A percentile compares a stretch with the other conserved stretches of the same genome.
Conservation (phyloP, 1,140 invertebrate species). For the Megalopta genalis region DNA sequence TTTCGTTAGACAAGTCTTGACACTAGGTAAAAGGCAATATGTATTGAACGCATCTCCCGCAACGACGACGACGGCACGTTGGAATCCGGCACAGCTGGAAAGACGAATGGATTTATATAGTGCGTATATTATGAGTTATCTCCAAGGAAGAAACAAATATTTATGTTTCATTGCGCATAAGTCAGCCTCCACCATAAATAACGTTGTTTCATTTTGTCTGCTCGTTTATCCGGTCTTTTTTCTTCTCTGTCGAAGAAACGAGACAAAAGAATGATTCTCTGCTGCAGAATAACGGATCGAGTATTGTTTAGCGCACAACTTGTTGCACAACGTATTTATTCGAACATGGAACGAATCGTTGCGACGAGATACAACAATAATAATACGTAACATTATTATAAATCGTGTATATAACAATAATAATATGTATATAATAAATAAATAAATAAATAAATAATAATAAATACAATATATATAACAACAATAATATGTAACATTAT, state of each 20-base stretch:
- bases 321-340: background rate
- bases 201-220: constrained; percentile 61
- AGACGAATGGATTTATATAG: constrained; percentile 47
- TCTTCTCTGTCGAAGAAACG: background rate
- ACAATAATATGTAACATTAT: no score
- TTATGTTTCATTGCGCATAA: constrained; percentile 28
- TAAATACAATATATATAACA: no score
- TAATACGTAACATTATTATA: no score
- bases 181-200: constrained; percentile 54
- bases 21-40: constrained; percentile 54
- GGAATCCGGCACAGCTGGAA: constrained; percentile 43
- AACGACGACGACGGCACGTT: constrained; percentile 39
- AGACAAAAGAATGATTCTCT: background rate
- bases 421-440: no score
- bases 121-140: constrained; percentile 30
- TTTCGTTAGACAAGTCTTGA: constrained; percentile 58
- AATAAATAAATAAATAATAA: no score
- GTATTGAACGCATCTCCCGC: constrained; percentile 58
- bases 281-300: background rate
- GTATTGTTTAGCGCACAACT: background rate
- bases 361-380: no score
- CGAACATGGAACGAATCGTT: background rate
- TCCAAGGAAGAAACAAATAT: constrained; percentile 37
- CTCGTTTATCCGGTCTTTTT: background rate
- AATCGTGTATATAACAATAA: no score